Base-by-base conservation (phyloP, 2,888 invertebrate species). In the Melanostoma scalare region DNA sequence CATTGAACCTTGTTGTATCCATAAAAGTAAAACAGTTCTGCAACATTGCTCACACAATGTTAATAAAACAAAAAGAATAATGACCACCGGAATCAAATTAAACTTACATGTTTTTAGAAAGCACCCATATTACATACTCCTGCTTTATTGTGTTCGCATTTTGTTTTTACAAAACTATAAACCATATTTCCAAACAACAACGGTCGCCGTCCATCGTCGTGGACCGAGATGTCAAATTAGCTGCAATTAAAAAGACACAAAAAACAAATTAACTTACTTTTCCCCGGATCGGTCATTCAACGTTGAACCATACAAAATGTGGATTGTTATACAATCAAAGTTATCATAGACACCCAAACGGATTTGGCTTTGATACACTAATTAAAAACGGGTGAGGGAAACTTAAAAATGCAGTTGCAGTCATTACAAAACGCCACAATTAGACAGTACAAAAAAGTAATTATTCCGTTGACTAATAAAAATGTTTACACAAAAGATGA, bases 401-500 rank as follows among this genome's bases (percentile, higher is more conserved):
- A 46, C 44, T 60, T 9, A 4, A 3, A 4, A 10, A 3, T 56
- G 20, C 5, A 20, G 46, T 56, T 44, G 8, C 31, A 40, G 4
- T 9, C 36, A 33, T 67, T 65, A 50, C 30, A 33, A 56, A 20
- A 20, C 20, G 20, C 31, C 55, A 42, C 42, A 8, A 52, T 58
- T 76, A 44, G 40, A 40, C 46, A 10, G 53, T 42, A 69, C 53
- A 76, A 58, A 60, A 42, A n/a, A 10, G 42, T 76, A 76, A 65
- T 60, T 76, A 71, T 58, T 58, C n/a, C n/a, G 42, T 58, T 50
- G 56, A 63, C 61, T 74, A 38, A 44, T 46, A 55, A 67, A 58
- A 67, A 73, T 42, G 35, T 55, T 61, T 74, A 61, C 61, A 79
- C 60, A 74, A 79, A 74, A 79, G 68, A 80, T 81, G 71, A 67